Evolutionary conservation across 2,797 vertebrate genomes (phyloP).

Genomic region (Onychomys leucogaster): DNA sequence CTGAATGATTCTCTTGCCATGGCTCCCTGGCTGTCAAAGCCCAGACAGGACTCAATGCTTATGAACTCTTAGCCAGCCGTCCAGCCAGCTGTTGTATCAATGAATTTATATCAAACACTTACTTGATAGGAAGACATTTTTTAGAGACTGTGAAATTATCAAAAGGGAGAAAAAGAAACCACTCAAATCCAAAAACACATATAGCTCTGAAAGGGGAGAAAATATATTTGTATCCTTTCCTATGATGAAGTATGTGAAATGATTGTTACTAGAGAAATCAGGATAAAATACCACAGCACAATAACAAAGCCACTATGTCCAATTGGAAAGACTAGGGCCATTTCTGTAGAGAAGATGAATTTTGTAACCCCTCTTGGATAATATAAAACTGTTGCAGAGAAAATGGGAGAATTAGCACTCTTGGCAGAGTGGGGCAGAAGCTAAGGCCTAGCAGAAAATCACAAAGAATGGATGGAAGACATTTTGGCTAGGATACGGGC

Average conservation of each 20-base stretch:
- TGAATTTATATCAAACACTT: neutral
- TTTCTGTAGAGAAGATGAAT: constrained; percentile 30
- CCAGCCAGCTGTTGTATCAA: neutral
- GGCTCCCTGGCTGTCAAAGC: neutral
- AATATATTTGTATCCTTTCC: neutral
- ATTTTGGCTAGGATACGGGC: neutral
- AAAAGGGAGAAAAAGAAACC: neutral
- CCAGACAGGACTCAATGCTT: neutral
- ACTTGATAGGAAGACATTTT: constrained; percentile 26
- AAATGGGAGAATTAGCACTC: neutral
- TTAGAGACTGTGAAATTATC: constrained; percentile 17
- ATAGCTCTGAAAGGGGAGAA: neutral
- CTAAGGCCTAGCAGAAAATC: constrained; percentile 23
- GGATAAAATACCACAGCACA: neutral
- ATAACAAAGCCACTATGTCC: neutral
- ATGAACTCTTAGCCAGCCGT: neutral
- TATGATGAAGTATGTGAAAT: neutral
- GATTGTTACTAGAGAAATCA: neutral
- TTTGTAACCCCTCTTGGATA: neutral
- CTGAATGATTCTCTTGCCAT: neutral
- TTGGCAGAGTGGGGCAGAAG: neutral
- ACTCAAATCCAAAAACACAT: neutral
- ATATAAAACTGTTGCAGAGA: neutral
- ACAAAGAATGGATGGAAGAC: neutral
- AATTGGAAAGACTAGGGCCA: neutral